Evolutionary conservation across 2,888 invertebrate genomes (phyloP), one percentile per base, ranked within the genome.

Genomic region (Torymus aiolomorphi): DNA sequence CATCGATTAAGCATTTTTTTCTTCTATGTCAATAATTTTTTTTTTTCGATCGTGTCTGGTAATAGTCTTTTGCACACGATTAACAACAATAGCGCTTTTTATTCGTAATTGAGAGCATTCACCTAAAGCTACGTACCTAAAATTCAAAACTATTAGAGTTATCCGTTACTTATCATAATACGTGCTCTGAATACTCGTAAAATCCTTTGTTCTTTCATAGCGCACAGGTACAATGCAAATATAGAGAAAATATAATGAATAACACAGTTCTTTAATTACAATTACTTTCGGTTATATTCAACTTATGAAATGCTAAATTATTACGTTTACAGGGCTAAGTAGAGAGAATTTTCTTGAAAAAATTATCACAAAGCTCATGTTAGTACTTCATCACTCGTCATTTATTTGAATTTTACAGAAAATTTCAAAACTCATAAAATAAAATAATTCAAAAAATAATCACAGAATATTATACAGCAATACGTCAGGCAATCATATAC

Each of bases 81-180:
- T 65, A 74, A 80, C 65, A 80, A 69, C 77, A 71, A 77, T 74
- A 74, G 63, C 59, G 42, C 49, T 42, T 70, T 72, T 67, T 70
- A 66, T 52, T 72, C 31, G 8, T 77, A 77, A 65, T 74, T 62
- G 65, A 80, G 73, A 80, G 74, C 52, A 71, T 71, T 76, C 13
- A 11, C 18, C 74, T 70, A 77, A 70, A 10, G 8, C 74, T 80
- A 80, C 59, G 49, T 77, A 74, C 54, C 74, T 80, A 80, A 70
- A 80, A 70, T 80, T 77, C 59, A 24, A 77, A 77, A 65, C 76
- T 80, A 80, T 74, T 56, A 67, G n/a, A 70, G 20, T 76, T 76
- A 56, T 61, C 51, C 16, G 14, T 61, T 78, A 63, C 57, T 78
- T 74, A 63, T 56, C n/a, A 14, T 63, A 74, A 63, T 74, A 62